phyloP scores from a whole-genome alignment of 2,113 vertebrate species.

The Saccopteryx bilineata region DNA sequence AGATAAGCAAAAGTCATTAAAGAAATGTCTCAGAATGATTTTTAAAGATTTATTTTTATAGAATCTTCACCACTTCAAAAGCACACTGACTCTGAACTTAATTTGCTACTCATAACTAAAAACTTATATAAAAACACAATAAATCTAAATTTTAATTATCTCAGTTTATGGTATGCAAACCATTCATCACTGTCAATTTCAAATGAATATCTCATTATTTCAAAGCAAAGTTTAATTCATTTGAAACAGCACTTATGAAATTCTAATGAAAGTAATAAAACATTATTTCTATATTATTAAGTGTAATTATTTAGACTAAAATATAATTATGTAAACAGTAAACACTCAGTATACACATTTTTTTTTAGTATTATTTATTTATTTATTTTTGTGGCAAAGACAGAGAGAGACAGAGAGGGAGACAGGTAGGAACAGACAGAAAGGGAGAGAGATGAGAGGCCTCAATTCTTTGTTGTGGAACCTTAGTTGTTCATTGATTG shows the following conservation, averaged over 20 bases:
- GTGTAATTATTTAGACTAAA: constrained; percentile 54
- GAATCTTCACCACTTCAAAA: background rate
- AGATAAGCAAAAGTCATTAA: background rate
- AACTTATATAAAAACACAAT: background rate
- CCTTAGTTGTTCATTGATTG: too few relatives aligned
- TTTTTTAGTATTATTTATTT: background rate
- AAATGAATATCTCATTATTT: constrained; percentile 57
- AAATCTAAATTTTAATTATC: constrained; percentile 32
- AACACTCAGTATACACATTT: background rate
- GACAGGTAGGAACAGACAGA: too few relatives aligned
- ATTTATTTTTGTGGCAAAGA: too few relatives aligned
- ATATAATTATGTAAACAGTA: constrained; percentile 2
- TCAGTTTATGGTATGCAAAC: background rate
- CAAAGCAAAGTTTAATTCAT: constrained; percentile 20
- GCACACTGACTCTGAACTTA: background rate
- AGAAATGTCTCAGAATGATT: background rate
- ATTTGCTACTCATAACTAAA: constrained; percentile 39
- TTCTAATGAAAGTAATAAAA: constrained; percentile 18
- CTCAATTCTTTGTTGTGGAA: too few relatives aligned
- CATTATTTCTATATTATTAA: constrained; percentile 55
- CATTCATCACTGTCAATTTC: constrained; percentile 22
- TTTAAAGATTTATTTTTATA: background rate
- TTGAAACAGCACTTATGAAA: constrained; percentile 36
- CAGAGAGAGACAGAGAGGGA: too few relatives aligned
- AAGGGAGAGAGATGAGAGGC: too few relatives aligned